Evolutionary conservation across 2,113 vertebrate species (phyloP), one percentile per base, ranked within the genome.

Genomic region (Setophaga coronata): DNA sequence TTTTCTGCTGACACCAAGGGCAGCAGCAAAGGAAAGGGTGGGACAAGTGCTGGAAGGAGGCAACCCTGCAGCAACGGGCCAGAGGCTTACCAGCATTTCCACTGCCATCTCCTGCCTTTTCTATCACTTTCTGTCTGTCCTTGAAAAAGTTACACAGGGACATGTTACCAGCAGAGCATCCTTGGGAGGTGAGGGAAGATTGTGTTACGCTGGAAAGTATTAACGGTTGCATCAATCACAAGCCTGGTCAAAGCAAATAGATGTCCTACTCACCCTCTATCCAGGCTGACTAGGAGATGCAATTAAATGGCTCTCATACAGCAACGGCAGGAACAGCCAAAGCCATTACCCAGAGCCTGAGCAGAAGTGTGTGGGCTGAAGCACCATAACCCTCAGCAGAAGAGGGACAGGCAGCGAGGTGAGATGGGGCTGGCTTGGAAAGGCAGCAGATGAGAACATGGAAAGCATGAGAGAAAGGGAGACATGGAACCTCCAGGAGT

Each of bases 181-280:
- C 94, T 66, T 84, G 80, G 92, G 96, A 95, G 85, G 88, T 65
- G 96, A 96, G 77, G 90, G 72, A 91, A 96, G 93, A 96, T 96
- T 93, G 93, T 65, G 90, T 96, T 96, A 96, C 9, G 88, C 76
- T 96, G 93, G 76, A 74, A 94, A 90, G 88, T 93, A 95, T 97
- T 96, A 96, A 87, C 33, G 6, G 93, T 81, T 92, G 90, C 93
- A 97, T 96, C 96, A 96, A 95, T 95, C 93, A 95, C 95, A 81
- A 93, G 80, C 60, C 92, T 96, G 90, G 88, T 97, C 95, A 96
- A 87, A 95, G 82, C 69, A 86, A 96, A 94, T 90, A 89, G 92
- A 81, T 94, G 92, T 96, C 88, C 96, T 94, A 7, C 92, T 93
- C 90, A 93, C 90, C 93, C 90, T 93, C 90, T 90, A 84, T 78